These are phyloP conservation scores for Ciona savignyi DNA, from an alignment of 23 tunicate genomes.

Conservation along the genomic window DNA sequence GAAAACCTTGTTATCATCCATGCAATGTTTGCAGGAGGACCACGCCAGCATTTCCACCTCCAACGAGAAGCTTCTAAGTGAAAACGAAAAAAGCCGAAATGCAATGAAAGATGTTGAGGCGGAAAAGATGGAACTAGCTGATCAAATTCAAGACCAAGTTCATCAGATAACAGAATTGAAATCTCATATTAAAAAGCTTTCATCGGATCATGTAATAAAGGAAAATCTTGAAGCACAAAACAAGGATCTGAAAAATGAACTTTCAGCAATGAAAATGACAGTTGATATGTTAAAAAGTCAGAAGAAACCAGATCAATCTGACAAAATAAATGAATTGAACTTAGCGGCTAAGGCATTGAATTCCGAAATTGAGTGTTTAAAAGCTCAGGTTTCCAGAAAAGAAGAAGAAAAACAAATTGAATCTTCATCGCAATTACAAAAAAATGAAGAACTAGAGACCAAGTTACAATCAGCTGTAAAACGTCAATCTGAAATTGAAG, in stretches of 20 bases:
- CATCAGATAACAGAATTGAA: constrained; percentile 46
- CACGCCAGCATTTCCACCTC: background rate
- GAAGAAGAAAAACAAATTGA: no score
- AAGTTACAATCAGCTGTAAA: no score
- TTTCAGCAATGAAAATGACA: constrained; percentile 55
- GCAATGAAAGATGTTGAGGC: constrained; percentile 12
- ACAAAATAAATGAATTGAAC: background rate
- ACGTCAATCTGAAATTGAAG: no score
- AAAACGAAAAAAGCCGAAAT: no score
- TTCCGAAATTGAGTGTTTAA: no score
- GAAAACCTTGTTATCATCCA: constrained; percentile 52
- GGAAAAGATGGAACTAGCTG: constrained; percentile 27
- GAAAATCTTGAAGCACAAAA: constrained; percentile 21
- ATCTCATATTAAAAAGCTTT: constrained; percentile 53
- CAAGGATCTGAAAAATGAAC: constrained; percentile 26
- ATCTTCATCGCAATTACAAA: background rate
- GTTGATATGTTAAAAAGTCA: constrained; percentile 30
- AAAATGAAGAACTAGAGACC: no score
- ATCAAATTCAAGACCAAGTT: constrained; percentile 24
- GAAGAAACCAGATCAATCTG: background rate
- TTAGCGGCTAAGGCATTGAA: background rate
- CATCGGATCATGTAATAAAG: constrained; percentile 14
- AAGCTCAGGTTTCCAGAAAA: no score
- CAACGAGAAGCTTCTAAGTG: no score
- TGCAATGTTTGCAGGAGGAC: constrained; percentile 60